Base-by-base conservation (phyloP, 1,140 invertebrate genomes). In the Aporrectodea caliginosa region DNA sequence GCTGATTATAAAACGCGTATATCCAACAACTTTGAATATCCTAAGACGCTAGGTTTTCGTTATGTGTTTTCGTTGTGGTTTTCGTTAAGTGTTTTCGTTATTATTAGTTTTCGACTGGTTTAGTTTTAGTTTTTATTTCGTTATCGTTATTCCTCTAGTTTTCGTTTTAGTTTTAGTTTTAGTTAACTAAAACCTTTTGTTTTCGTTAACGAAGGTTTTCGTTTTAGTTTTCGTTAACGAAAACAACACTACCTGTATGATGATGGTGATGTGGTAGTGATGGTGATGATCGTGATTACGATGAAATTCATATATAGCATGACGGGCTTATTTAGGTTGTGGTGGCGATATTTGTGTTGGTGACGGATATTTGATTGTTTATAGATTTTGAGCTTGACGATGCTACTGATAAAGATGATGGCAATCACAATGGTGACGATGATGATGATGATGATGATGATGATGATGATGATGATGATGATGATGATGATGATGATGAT, bases 401-500 rank as follows among this genome's bases (percentile, higher is more conserved):
- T 58, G n/a, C 22, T 58, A 22, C 6, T 58, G 22, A 58, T 22
- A 58, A 58, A 6, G 22, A 58, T 22, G 22, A 22, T 22, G 22
- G 43, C 43, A 58, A 58, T 22, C 6, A 22, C 43, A 58, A 22
- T 22, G 22, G 22, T 22, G 22, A 58, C 43, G 22, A 58, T 22
- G 22, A 58, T 58, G 22, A 58, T 22, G 43, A 58, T 58, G 43
- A 58, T 58, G 43, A 58, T 58, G 43, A 58, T 58, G 43, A 58
- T 58, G 43, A 58, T 58, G 43, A 58, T 58, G 43, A 58, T 58
- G 43, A 58, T 58, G 43, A 58, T 58, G 43, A 58, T 58, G 43
- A 58, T 58, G 43, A 58, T 58, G 43, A 58, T 58, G 43, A 58
- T 58, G 43, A 58, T 58, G 43, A 58, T 58, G 43, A 58, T 58